phyloP scores from a whole-genome alignment of 2,797 vertebrate genomes.

The Mus spretus region DNA sequence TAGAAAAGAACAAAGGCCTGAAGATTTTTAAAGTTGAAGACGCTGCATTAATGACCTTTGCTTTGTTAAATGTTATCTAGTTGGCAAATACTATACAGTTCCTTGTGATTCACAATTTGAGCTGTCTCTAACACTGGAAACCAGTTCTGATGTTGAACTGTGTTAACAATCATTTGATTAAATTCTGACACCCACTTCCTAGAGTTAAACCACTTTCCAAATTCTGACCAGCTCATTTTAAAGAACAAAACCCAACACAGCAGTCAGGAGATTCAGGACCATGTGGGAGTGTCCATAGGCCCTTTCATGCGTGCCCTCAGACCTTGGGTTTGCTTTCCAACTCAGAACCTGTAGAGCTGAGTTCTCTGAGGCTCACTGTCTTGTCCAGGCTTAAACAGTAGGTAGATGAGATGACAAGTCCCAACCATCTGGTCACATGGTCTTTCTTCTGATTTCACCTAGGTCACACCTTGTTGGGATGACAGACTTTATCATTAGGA shows the following conservation, averaged over 20 bases:
- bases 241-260: background rate
- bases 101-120: background rate
- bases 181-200: background rate
- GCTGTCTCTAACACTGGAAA: background rate
- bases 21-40: slow-evolving; percentile 73
- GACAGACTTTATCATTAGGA: too few species aligned
- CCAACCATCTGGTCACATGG: background rate
- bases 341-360: background rate
- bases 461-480: background rate
- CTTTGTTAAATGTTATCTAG: slow-evolving; percentile 69
- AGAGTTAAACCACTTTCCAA: too few species aligned
- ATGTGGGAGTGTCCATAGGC: fast-evolving
- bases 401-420: background rate
- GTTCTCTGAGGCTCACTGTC: background rate
- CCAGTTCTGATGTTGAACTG: background rate
- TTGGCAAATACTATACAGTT: slow-evolving; percentile 76
- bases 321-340: too few species aligned
- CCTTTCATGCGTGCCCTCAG: too few species aligned
- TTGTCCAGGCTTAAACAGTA: background rate
- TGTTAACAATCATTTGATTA: background rate
- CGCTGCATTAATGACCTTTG: slow-evolving; percentile 80
- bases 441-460: background rate
- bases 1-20: slow-evolving; percentile 70
- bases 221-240: background rate
- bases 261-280: background rate